A percentile compares a stretch with the other conserved stretches of the same genome.
phyloP scores from a whole-genome alignment of 2,113 vertebrate species.

The Percina caprodes region DNA sequence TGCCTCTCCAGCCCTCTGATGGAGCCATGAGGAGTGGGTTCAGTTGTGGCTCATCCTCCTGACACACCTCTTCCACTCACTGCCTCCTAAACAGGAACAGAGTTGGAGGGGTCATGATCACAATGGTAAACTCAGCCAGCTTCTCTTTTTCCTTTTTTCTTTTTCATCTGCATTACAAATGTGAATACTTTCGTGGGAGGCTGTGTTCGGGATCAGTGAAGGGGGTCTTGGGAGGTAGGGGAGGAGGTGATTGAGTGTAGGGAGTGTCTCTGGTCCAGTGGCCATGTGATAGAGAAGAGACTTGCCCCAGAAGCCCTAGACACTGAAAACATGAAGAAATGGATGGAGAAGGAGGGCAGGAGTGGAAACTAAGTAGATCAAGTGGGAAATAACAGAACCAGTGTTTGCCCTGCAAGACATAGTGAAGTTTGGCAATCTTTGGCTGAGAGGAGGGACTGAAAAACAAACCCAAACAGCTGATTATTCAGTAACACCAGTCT shows the following conservation, averaged over 20 bases:
- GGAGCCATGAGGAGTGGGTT: no score
- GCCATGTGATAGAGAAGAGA: constrained; percentile 30
- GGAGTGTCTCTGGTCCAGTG: constrained; percentile 37
- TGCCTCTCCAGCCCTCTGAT: no score
- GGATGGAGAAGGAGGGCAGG: constrained; percentile 5
- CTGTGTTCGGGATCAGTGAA: constrained; percentile 50
- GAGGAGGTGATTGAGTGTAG: neutral
- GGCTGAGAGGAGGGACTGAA: neutral
- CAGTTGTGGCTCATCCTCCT: no score
- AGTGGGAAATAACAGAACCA: constrained; percentile 51
- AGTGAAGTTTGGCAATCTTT: neutral
- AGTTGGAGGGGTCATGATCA: no score
- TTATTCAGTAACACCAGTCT: neutral
- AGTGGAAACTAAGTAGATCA: constrained; percentile 32
- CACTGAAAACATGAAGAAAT: constrained; percentile 36
- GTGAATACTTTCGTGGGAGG: constrained; percentile 19
- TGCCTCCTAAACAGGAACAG: no score
- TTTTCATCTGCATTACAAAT: constrained; percentile 52
- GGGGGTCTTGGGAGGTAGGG: neutral
- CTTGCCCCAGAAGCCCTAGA: constrained; percentile 16
- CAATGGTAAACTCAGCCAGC: no score
- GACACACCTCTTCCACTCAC: no score
- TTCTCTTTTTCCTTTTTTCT: neutral
- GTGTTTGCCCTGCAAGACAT: constrained; percentile 20
- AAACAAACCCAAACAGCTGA: constrained; percentile 11